Evolutionary conservation across 2,797 vertebrate genomes (phyloP), one percentile per base, ranked within the genome.

Genomic region (Xenops minutus): DNA sequence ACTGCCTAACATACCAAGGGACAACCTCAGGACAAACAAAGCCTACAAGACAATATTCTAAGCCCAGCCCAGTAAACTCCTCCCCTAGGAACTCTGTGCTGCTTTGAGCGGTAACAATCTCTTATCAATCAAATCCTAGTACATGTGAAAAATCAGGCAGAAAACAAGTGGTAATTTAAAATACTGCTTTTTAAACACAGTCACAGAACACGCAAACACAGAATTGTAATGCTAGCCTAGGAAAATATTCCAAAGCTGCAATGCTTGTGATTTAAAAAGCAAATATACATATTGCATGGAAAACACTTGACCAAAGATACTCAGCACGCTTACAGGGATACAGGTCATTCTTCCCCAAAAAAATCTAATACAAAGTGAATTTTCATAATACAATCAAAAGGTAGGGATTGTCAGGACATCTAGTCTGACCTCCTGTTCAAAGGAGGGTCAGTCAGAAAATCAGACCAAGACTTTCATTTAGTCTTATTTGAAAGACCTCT

Each of bases 301-400:
- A 74, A 82, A 74, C 23, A 80, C 16, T 21, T 27, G 21, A 88
- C 30, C 41, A 56, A 17, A 69, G 44, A 64, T 13, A 80, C 17
- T 13, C 56, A 59, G 29, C 44, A 64, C 0, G 1, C 6, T 56
- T 58, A 58, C 0, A 4, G 55, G 34, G 27, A 73, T 4, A 8
- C 22, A 78, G 74, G 8, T 29, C 9, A 56, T 24, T 52, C 39
- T 69, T 51, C 12, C 20, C 34, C 34, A 1, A 21, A 69, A 51
- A 26, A 43, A 7, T 12, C 8, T 41, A 71, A 17, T 17, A 36
- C 3, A 29, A 63, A 83, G 32, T 76, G 52, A 63, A 32, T 66
- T 51, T 24, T 48, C 23, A 59, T 15, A 41, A 12, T 18, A 21
- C 16, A 76, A 17, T 68, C 24, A 84, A 72, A 63, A 61, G 6